Evolutionary conservation across 2,888 invertebrate species (phyloP).

Genomic region (Brachypalpus laphriformis): DNA sequence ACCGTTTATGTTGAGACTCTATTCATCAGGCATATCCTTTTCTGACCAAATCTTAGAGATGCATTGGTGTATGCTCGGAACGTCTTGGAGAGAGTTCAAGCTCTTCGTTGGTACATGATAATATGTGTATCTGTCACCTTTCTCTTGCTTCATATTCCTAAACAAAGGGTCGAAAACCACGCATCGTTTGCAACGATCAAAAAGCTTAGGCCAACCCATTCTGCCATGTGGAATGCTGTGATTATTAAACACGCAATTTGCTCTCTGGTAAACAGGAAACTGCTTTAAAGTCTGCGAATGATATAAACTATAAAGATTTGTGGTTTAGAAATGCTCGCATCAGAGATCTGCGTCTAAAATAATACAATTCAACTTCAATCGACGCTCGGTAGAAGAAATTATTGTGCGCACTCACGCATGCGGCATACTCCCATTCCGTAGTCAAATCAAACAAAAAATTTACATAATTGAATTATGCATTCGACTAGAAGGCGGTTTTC

Average conservation of each 20-base stretch:
- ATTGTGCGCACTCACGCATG: slow-evolving; percentile 39
- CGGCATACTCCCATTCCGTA: slow-evolving; percentile 31
- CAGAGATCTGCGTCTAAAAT: background rate
- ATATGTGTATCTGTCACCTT: too few relatives aligned
- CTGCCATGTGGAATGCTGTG: background rate
- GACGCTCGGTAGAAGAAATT: background rate
- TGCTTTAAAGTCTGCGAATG: background rate
- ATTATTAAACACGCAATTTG: background rate
- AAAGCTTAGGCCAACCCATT: background rate
- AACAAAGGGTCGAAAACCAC: too few relatives aligned
- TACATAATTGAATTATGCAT: slow-evolving; percentile 57
- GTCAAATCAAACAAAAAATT: slow-evolving; percentile 27
- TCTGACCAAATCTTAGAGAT: too few relatives aligned
- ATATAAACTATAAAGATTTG: background rate
- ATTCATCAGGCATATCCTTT: too few relatives aligned
- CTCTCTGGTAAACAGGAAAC: too few relatives aligned
- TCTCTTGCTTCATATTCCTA: too few relatives aligned
- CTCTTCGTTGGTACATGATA: too few relatives aligned
- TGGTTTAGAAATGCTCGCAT: background rate
- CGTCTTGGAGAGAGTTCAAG: too few relatives aligned
- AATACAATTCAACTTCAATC: background rate
- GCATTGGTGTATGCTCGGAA: too few relatives aligned
- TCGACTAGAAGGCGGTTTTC: slow-evolving; percentile 28
- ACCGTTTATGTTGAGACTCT: too few relatives aligned
- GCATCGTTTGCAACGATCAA: background rate